Percentiles rank a stretch among this genome's conserved stretches.
Conservation (phyloP, 2,797 vertebrate species). For the Pithecia hirsuta region DNA sequence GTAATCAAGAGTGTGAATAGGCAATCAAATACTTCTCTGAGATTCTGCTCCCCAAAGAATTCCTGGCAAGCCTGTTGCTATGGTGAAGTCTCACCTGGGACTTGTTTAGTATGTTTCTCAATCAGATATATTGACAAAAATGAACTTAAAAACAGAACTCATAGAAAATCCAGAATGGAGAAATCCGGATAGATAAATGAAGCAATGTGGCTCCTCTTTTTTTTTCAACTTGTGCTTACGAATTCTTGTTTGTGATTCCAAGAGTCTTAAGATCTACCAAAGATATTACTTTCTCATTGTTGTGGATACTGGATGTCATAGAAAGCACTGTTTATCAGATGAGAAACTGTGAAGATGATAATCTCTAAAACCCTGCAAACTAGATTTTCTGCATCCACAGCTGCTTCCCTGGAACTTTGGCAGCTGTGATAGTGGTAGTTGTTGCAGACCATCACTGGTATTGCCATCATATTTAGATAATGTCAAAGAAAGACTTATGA, state of each 20-base stretch:
- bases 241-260: slow-evolving; percentile 45
- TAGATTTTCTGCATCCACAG: neutral
- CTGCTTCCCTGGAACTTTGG: neutral
- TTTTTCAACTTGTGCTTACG: neutral
- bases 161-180: slow-evolving; percentile 56
- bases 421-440: neutral
- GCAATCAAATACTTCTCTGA: slow-evolving; percentile 77
- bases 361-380: neutral
- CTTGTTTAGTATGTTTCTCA: slow-evolving; percentile 71
- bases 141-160: slow-evolving; percentile 64
- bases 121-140: slow-evolving; percentile 75
- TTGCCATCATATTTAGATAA: neutral
- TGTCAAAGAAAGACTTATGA: neutral
- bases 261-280: neutral
- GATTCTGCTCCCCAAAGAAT: slow-evolving; percentile 73
- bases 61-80: slow-evolving; percentile 77
- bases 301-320: neutral
- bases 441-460: neutral
- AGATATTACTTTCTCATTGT: neutral
- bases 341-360: neutral
- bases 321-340: neutral
- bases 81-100: slow-evolving; percentile 76
- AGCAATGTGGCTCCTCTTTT: neutral
- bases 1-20: slow-evolving; percentile 80
- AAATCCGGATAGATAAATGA: slow-evolving; percentile 49